A percentile compares a stretch with the other conserved stretches of the same genome.
phyloP scores from a whole-genome alignment of 2,797 vertebrate genomes.

The Chloroceryle amazona region DNA sequence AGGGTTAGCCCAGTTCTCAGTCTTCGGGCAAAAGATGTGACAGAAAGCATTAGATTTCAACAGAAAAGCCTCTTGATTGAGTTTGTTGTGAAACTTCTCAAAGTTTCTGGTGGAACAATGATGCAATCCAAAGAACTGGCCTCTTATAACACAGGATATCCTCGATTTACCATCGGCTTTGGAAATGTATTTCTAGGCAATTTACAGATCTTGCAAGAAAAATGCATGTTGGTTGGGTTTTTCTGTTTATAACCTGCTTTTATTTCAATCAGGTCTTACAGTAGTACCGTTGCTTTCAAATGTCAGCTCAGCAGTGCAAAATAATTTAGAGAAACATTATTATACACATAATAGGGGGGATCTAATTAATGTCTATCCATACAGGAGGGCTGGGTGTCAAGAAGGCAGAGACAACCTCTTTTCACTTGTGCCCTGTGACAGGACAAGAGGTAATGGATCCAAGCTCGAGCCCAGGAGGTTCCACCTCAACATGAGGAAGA shows the following conservation, averaged over 20 bases:
- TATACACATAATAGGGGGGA: not conserved
- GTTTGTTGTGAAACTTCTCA: slow-evolving; percentile 1
- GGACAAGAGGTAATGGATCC: too few species aligned
- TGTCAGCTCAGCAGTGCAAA: not conserved
- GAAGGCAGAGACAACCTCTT: too few species aligned
- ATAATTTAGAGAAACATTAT: not conserved
- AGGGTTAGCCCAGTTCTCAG: not conserved
- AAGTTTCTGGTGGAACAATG: slow-evolving; percentile 5
- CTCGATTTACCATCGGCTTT: not conserved
- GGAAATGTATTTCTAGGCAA: not conserved
- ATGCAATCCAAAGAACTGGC: not conserved
- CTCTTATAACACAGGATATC: not conserved
- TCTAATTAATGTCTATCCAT: too few species aligned
- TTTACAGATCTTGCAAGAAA: not conserved
- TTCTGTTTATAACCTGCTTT: not conserved
- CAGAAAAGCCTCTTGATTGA: slow-evolving; percentile 13
- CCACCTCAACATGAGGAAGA: too few species aligned
- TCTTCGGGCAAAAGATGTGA: slow-evolving; percentile 55
- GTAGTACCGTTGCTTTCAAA: not conserved
- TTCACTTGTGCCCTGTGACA: too few species aligned
- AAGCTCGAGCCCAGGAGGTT: too few species aligned
- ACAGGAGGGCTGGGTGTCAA: too few species aligned
- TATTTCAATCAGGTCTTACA: not conserved
- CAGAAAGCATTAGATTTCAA: slow-evolving; percentile 62
- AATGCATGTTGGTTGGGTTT: not conserved